These are phyloP conservation scores for Radopholus similis DNA, from an alignment of 1,140 invertebrate species.

Conservation along the genomic window DNA sequence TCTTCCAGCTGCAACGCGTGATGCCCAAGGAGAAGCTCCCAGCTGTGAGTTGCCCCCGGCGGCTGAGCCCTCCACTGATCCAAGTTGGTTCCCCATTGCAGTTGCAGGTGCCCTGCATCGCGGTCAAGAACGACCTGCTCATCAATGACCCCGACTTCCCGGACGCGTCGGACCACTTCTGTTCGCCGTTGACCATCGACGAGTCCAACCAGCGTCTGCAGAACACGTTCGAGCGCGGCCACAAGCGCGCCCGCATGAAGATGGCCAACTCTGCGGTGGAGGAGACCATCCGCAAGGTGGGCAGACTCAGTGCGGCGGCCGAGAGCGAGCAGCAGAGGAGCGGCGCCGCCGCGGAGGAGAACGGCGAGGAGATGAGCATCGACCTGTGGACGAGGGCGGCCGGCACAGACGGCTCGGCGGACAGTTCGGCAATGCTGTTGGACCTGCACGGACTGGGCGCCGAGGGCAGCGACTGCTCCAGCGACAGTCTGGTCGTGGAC, in stretches of 20 bases:
- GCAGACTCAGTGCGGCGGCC: neutral
- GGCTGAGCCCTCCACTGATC: neutral
- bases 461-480: constrained; percentile 3
- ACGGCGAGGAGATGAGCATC: neutral
- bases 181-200: constrained; percentile 41
- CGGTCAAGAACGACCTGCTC: constrained; percentile 47
- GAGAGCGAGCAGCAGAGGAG: neutral
- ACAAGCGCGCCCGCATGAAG: constrained; percentile 48
- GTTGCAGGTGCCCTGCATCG: constrained; percentile 37
- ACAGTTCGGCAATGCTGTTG: neutral
- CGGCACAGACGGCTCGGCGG: neutral
- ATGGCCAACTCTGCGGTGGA: constrained; percentile 24
- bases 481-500: neutral
- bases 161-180: constrained; percentile 45
- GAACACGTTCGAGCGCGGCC: constrained; percentile 43
- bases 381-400: neutral
- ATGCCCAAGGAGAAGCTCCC: constrained; percentile 42
- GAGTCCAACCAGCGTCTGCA: constrained; percentile 48
- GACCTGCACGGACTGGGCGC: neutral
- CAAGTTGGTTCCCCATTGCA: neutral
- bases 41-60: constrained; percentile 22
- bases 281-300: constrained; percentile 13
- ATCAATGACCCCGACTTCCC: constrained; percentile 50
- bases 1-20: constrained; percentile 33
- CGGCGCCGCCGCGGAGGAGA: neutral